A percentile compares a stretch with the other conserved stretches of the same genome.
phyloP scores from a whole-genome alignment of 2,888 invertebrate species.

The Luperina nickerlii region DNA sequence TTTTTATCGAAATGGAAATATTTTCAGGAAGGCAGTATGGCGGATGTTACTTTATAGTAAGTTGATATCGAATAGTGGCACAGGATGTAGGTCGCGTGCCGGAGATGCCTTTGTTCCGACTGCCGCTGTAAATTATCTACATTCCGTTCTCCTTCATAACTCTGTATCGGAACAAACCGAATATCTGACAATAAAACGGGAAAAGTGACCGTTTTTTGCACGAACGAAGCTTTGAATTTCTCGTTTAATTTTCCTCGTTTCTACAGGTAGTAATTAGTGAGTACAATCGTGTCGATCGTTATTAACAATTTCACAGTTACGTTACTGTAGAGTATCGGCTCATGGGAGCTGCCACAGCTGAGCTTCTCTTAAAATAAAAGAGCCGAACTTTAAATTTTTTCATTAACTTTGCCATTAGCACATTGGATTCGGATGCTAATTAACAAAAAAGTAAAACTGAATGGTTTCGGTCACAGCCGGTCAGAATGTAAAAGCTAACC shows the following conservation, averaged over 20 bases:
- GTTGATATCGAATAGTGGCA: conserved; percentile 75
- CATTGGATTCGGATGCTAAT: conserved; percentile 14
- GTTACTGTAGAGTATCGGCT: conserved; percentile 27
- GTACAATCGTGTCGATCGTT: conserved; percentile 43
- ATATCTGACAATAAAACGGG: conserved; percentile 68
- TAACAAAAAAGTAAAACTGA: not conserved
- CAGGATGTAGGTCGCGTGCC: conserved; percentile 82
- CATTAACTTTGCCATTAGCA: conserved; percentile 6
- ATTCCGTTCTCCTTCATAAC: conserved; percentile 83
- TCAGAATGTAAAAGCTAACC: not conserved
- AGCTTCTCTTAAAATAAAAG: conserved; percentile 32
- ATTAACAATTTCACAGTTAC: conserved; percentile 42
- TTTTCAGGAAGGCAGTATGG: conserved; percentile 34
- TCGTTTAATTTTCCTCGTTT: conserved; percentile 40
- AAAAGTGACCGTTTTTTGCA: conserved; percentile 64
- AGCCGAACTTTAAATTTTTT: not conserved
- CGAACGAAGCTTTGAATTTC: conserved; percentile 62
- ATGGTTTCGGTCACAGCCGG: not conserved
- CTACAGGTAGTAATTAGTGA: conserved; percentile 50
- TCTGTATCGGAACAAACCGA: conserved; percentile 76
- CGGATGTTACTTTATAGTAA: conserved; percentile 67
- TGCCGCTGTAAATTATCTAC: conserved; percentile 82
- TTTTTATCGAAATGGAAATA: conserved; percentile 16
- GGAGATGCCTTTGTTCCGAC: conserved; percentile 80
- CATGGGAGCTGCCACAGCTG: conserved; percentile 13